Base-by-base conservation (phyloP, 2,797 vertebrate genomes). In the Amphiprion clarkii region DNA sequence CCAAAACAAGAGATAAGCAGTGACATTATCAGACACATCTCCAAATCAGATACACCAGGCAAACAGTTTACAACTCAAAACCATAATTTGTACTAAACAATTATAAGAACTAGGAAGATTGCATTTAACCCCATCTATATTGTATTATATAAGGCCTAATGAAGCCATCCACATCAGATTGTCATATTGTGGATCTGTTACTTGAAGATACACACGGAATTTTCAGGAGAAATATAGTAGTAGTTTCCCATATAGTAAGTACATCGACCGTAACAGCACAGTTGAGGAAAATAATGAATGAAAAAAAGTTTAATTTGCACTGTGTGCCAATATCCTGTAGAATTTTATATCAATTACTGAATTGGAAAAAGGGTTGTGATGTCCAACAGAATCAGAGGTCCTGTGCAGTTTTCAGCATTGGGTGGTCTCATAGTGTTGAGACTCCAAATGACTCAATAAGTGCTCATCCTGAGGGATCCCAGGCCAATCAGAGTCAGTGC, bases 381-480 rank as follows among this genome's bases (percentile, higher is more conserved):
- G 36, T 66, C 48, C 74, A 71, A 71, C 54, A 59, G 69, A 42
- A 78, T 74, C 54, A 71, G 57, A 71, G 49, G 55, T 74, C 71
- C 72, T 49, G n/a, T 11, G 56, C 40, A 49, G 27, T 46, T 33
- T 78, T 72, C 60, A 59, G 77, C 52, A 72, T n/a, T 84, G 79
- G 80, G 82, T 77, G 74, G 79, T 84, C 79, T 81, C 53, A 60
- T 44, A 39, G n/a, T 49, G 40, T 23, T 25, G 52, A 60, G 52
- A 71, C 23, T 76, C 46, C 21, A 83, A 77, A 82, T 89, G 74
- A 89, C 66, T 82, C 77, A 87, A 68, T 71, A 68, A 74, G 52
- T 67, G 46, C n/a, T 79, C 65, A 63, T 83, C 79, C 82, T 81
- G 42, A 71, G 54, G 77, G 65, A 68, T 55, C 42, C 54, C 31